Conservation (phyloP, 2,113 vertebrate species). For the Ctenomys sociabilis region DNA sequence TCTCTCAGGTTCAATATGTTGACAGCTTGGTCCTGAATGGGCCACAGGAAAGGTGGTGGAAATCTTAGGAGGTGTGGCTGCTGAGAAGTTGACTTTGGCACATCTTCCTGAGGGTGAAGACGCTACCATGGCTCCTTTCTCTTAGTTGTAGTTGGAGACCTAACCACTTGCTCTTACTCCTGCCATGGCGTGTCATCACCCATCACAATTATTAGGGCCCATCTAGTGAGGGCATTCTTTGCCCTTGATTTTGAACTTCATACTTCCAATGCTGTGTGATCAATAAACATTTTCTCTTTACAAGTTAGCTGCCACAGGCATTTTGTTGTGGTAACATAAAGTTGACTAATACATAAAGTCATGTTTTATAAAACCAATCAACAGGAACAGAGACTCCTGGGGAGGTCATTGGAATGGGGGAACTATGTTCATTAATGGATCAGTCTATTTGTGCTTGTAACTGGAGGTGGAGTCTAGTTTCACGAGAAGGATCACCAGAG, state of each 20-base stretch:
- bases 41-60: too few relatives aligned
- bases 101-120: fast-evolving
- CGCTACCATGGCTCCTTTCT: background rate
- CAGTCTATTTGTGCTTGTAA: background rate
- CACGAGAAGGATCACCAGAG: background rate
- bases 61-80: background rate
- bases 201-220: background rate
- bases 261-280: background rate
- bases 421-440: background rate
- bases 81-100: background rate
- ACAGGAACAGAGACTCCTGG: background rate
- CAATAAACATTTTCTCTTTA: background rate
- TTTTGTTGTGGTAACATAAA: background rate
- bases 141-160: background rate
- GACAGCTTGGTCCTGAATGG: background rate
- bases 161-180: background rate
- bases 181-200: fast-evolving
- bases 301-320: background rate
- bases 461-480: background rate
- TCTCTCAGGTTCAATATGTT: background rate
- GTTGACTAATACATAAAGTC: background rate
- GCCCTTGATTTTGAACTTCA: background rate
- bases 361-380: background rate
- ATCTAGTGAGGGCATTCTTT: background rate
- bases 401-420: background rate